Evolutionary conservation across 2,797 vertebrate species (phyloP).

Genomic region (Acanthurus leucopareius): DNA sequence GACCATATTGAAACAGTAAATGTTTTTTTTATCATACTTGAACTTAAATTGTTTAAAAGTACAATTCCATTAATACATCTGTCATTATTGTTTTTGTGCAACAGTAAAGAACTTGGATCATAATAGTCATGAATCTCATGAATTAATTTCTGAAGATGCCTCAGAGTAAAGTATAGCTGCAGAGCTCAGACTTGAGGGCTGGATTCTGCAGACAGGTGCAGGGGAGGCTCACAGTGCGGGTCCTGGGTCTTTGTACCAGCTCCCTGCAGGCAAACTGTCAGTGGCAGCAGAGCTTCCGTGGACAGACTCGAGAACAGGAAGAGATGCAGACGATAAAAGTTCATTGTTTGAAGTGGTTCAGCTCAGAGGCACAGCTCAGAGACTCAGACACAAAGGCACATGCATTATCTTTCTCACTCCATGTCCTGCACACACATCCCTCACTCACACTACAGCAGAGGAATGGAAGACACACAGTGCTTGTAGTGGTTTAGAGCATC

Average conservation of each 20-base stretch:
- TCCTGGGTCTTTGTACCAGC: conserved; percentile 44
- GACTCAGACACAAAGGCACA: conserved; percentile 63
- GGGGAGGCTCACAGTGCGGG: conserved; percentile 37
- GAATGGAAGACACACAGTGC: conserved; percentile 36
- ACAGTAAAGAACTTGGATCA: neutral
- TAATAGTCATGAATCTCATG: conserved; percentile 33
- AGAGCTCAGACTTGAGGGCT: conserved; percentile 31
- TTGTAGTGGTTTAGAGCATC: conserved; percentile 41
- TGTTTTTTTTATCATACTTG: conserved; percentile 3
- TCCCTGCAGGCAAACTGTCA: conserved; percentile 63
- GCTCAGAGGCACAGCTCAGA: conserved; percentile 65
- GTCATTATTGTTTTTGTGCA: conserved; percentile 7
- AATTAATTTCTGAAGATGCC: conserved; percentile 34
- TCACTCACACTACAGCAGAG: conserved; percentile 40
- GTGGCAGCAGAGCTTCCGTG: conserved; percentile 49
- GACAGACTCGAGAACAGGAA: conserved; percentile 70
- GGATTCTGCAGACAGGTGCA: conserved; percentile 59
- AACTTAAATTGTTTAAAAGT: conserved; percentile 25
- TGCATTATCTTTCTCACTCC: conserved; percentile 44
- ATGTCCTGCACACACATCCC: conserved; percentile 60
- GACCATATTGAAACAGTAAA: conserved; percentile 2
- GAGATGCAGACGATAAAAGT: conserved; percentile 76
- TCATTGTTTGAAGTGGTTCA: conserved; percentile 75
- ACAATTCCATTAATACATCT: conserved; percentile 28
- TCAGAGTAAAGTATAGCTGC: conserved; percentile 26